Conservation (phyloP, 2,888 invertebrate species). For the Coelopa pilipes region DNA sequence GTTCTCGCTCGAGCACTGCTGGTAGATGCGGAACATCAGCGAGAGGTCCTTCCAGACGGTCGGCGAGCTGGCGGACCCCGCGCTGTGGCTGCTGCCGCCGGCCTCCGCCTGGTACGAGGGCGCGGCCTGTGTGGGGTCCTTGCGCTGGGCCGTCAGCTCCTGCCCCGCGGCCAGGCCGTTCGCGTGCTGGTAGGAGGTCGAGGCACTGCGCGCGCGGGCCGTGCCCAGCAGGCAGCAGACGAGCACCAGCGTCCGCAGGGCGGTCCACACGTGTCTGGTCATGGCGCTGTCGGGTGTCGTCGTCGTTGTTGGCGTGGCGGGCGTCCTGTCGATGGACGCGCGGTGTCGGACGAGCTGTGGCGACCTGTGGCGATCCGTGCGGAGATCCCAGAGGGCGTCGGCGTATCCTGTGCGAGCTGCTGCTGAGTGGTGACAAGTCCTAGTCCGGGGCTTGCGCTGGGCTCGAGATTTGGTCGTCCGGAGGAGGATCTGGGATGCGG, state of each 20-base stretch:
- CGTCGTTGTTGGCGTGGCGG: too few relatives aligned
- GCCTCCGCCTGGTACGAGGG: conserved; percentile 25
- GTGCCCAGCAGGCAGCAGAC: conserved; percentile 45
- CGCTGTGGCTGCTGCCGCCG: conserved; percentile 38
- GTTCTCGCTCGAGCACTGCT: conserved; percentile 79
- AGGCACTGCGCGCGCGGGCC: conserved; percentile 52
- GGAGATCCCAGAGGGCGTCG: not conserved
- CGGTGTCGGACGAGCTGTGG: too few relatives aligned
- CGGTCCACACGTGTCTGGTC: conserved; percentile 4
- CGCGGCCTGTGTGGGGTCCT: conserved; percentile 14
- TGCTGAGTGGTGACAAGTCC: not conserved
- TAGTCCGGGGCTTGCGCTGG: too few relatives aligned
- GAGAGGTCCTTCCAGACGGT: conserved; percentile 71
- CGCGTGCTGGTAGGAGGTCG: conserved; percentile 47
- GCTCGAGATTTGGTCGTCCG: not conserved
- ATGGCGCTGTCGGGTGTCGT: not conserved
- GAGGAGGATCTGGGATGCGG: not conserved
- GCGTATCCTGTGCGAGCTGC: not conserved
- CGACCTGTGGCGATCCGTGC: too few relatives aligned
- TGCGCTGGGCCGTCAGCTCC: conserved; percentile 3
- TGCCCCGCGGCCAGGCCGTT: conserved; percentile 46
- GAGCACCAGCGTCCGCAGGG: not conserved
- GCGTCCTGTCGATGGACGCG: too few relatives aligned
- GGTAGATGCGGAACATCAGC: conserved; percentile 81
- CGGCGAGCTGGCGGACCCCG: conserved; percentile 25